phyloP scores from a whole-genome alignment of 2,113 vertebrate genomes.

The Amphiprion percula region DNA sequence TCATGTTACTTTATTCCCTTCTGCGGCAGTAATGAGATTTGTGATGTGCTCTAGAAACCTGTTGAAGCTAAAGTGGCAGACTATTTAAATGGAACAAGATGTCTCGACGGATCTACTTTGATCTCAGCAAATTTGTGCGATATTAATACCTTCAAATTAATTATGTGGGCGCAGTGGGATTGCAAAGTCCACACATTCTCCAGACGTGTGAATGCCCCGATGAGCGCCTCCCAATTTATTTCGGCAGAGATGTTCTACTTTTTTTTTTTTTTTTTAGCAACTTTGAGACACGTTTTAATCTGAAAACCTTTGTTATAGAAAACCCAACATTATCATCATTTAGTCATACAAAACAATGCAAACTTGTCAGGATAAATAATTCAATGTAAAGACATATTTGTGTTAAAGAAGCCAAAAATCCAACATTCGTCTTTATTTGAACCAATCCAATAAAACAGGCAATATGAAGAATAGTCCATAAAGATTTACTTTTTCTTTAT shows the following conservation, averaged over 20 bases:
- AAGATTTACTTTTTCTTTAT: slow-evolving; percentile 83
- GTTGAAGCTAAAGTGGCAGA: slow-evolving; percentile 49
- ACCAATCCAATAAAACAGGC: slow-evolving; percentile 87
- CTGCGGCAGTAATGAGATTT: slow-evolving; percentile 26
- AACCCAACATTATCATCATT: slow-evolving; percentile 38
- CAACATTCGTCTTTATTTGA: slow-evolving; percentile 84
- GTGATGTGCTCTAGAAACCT: slow-evolving; percentile 37
- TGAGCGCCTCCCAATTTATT: slow-evolving; percentile 23
- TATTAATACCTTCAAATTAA: slow-evolving; percentile 77
- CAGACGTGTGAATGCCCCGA: slow-evolving; percentile 29
- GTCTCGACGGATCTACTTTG: slow-evolving; percentile 65
- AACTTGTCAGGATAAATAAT: slow-evolving; percentile 42
- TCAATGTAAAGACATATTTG: slow-evolving; percentile 60
- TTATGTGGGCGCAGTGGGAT: slow-evolving; percentile 63
- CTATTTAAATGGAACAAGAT: slow-evolving; percentile 74
- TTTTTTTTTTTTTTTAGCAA: not conserved
- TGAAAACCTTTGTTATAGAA: slow-evolving; percentile 6
- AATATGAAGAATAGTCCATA: slow-evolving; percentile 86
- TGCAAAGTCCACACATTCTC: slow-evolving; percentile 44
- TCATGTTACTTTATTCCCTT: too few species aligned
- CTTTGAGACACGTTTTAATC: not conserved
- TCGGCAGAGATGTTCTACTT: not conserved
- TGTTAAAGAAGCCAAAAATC: slow-evolving; percentile 79
- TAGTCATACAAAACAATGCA: slow-evolving; percentile 44
- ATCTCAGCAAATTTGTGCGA: slow-evolving; percentile 68